A percentile compares a stretch with the other conserved stretches of the same genome.
Conservation (phyloP, 2,797 vertebrate genomes). For the Sciurus vulgaris region DNA sequence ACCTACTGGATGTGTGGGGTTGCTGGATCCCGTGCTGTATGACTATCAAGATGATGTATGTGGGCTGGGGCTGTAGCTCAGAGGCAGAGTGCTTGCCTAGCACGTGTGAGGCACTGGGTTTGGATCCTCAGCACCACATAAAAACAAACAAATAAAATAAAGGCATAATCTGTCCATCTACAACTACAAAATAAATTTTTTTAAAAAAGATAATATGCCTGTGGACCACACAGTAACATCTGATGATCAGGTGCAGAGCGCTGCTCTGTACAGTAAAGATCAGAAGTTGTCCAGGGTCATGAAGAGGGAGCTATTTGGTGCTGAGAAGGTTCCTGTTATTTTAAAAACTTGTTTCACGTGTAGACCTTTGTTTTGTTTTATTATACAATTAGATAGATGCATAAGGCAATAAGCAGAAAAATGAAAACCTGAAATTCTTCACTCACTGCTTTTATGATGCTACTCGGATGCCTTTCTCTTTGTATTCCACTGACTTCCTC, state of each 20-base stretch:
- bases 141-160: no score
- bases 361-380: not conserved
- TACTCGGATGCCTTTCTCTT: not conserved
- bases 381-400: not conserved
- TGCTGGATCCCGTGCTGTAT: fast-evolving
- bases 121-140: no score
- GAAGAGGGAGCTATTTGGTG: not conserved
- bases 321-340: not conserved
- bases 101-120: no score
- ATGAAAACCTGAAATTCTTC: not conserved
- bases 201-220: no score
- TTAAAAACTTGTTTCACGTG: not conserved
- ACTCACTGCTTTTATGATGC: not conserved
- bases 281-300: not conserved
- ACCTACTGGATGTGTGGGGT: not conserved
- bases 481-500: not conserved
- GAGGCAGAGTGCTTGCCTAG: no score
- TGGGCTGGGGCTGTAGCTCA: no score
- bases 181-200: no score
- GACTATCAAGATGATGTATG: not conserved
- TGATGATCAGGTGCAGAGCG: fast-evolving
- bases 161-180: no score
- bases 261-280: no score
- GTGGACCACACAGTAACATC: no score
- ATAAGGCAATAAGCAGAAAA: not conserved